phyloP scores from a whole-genome alignment of 2,888 invertebrate species.

The Netelia virgata region DNA sequence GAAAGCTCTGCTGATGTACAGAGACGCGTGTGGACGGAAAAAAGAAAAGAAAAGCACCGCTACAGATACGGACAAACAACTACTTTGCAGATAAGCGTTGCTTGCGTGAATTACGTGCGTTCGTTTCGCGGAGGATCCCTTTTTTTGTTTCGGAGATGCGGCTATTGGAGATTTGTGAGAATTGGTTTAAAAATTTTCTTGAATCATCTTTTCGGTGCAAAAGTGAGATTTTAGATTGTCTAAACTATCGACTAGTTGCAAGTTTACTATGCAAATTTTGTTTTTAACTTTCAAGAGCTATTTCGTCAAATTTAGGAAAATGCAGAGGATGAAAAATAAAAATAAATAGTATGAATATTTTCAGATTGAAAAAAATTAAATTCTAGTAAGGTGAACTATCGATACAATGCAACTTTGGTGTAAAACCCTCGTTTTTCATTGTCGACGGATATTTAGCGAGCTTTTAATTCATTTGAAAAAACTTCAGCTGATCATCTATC shows the following conservation, averaged over 20 bases:
- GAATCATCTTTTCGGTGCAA: neutral
- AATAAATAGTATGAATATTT: neutral
- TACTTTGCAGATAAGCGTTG: constrained; percentile 78
- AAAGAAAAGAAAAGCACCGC: constrained; percentile 82
- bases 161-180: neutral
- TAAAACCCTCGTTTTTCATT: too few species aligned
- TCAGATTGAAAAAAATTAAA: neutral
- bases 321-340: neutral
- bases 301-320: neutral
- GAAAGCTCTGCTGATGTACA: constrained; percentile 84
- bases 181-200: neutral
- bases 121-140: constrained; percentile 36
- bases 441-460: too few species aligned
- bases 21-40: constrained; percentile 78
- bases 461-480: too few species aligned
- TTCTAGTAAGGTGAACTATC: neutral
- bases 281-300: neutral
- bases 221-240: neutral
- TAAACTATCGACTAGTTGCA: neutral
- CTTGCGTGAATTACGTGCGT: constrained; percentile 62
- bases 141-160: neutral
- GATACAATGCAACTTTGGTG: too few species aligned
- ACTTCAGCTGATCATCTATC: too few species aligned
- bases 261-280: neutral
- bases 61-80: constrained; percentile 83